Percentiles rank a stretch among this genome's conserved stretches.
Conservation (phyloP, 2,888 invertebrate genomes). For the Aleiodes leptofemur region DNA sequence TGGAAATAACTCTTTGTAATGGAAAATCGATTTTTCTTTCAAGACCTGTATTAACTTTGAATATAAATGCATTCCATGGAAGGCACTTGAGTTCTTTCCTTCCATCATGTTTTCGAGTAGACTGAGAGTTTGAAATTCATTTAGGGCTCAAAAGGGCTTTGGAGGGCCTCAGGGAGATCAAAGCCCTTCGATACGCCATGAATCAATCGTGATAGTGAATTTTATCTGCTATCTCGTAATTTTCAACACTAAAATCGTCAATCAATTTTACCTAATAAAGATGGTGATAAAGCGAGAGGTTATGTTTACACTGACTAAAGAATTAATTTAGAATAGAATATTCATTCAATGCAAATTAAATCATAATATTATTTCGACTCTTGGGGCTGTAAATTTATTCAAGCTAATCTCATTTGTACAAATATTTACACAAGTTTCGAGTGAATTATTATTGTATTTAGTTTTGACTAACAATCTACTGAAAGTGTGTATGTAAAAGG, state of each 20-base stretch:
- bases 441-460: constrained; percentile 6
- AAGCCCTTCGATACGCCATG: too few species aligned
- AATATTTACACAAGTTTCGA: neutral
- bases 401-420: constrained; percentile 8
- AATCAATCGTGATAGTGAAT: too few species aligned
- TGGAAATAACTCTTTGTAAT: constrained; percentile 25
- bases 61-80: neutral
- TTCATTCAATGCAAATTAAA: constrained; percentile 25
- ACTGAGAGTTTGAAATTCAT: too few species aligned
- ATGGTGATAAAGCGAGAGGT: neutral
- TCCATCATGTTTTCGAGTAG: too few species aligned
- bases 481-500: too few species aligned
- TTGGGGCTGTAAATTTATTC: neutral
- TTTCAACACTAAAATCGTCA: neutral
- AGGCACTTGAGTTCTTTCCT: neutral
- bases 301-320: constrained; percentile 8
- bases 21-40: constrained; percentile 7
- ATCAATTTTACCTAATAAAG: neutral
- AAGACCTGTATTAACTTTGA: neutral
- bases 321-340: constrained; percentile 13
- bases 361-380: constrained; percentile 27
- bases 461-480: too few species aligned
- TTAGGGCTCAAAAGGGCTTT: too few species aligned
- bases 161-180: too few species aligned
- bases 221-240: too few species aligned